Percentiles rank a stretch among this genome's conserved stretches.
phyloP scores from a whole-genome alignment of 2,888 invertebrate genomes.

The Xestia sexstrigata region DNA sequence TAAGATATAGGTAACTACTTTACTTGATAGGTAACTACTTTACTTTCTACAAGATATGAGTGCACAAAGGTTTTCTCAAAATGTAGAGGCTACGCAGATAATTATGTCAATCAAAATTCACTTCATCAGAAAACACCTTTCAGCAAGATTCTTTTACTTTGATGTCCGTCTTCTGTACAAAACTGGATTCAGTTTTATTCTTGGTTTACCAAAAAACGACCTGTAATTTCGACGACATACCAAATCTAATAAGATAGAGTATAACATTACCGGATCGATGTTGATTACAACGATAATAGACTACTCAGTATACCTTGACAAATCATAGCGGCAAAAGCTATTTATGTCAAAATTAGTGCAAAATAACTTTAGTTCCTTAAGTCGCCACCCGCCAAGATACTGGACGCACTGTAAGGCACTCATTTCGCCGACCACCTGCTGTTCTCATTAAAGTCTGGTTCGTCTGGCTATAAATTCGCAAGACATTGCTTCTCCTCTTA shows the following conservation, averaged over 20 bases:
- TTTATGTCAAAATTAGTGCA: slow-evolving; percentile 16
- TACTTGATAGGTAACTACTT: too few species aligned
- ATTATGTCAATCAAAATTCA: neutral
- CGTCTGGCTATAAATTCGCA: slow-evolving; percentile 65
- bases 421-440: slow-evolving; percentile 68
- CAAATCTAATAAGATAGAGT: neutral
- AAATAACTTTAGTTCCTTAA: slow-evolving; percentile 26
- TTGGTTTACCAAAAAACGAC: neutral
- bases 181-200: neutral
- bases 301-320: neutral
- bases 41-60: neutral
- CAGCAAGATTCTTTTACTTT: neutral
- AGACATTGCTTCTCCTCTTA: slow-evolving; percentile 61
- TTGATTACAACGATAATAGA: neutral
- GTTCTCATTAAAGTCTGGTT: slow-evolving; percentile 69
- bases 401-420: slow-evolving; percentile 31
- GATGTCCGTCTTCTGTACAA: neutral
- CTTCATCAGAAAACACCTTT: neutral
- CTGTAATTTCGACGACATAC: neutral
- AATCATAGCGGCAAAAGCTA: slow-evolving; percentile 16
- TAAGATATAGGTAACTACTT: neutral
- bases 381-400: slow-evolving; percentile 26
- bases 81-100: neutral
- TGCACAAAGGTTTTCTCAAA: neutral
- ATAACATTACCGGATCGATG: neutral